phyloP scores from a whole-genome alignment of 1,140 invertebrate genomes.

The Doryteuthis pealeii region DNA sequence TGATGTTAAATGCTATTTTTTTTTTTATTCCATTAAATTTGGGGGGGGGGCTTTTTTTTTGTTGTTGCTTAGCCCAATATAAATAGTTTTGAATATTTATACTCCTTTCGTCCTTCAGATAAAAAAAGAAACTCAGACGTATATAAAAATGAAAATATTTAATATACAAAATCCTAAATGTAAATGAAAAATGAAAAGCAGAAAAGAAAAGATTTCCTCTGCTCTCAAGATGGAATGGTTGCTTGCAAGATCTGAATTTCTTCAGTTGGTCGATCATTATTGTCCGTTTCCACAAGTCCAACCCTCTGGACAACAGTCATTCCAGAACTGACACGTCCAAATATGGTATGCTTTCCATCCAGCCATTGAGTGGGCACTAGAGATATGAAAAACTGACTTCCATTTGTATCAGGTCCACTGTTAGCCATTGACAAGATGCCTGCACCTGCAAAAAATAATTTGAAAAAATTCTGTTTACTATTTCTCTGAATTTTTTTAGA shows the following conservation, averaged over 20 bases:
- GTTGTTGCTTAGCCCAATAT: too few species aligned
- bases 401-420: conserved; percentile 94
- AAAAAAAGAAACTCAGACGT: too few species aligned
- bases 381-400: conserved; percentile 98
- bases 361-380: conserved; percentile 95
- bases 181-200: too few species aligned
- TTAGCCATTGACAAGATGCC: conserved; percentile 91
- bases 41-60: too few species aligned
- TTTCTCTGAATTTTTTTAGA: too few species aligned
- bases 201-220: too few species aligned
- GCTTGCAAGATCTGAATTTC: conserved; percentile 83
- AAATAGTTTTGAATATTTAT: too few species aligned
- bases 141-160: too few species aligned
- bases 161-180: too few species aligned
- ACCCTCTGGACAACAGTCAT: conserved; percentile 90
- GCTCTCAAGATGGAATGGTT: background rate
- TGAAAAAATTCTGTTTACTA: background rate
- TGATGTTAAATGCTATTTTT: too few species aligned
- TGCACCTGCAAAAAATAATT: conserved; percentile 65
- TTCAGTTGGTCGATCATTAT: conserved; percentile 85
- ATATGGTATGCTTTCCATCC: conserved; percentile 96
- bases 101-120: too few species aligned
- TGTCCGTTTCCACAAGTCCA: conserved; percentile 89
- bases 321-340: conserved; percentile 83
- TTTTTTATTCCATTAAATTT: too few species aligned